Evolutionary conservation across 2,888 invertebrate species (phyloP), one percentile per base, ranked within the genome.

Genomic region (Eristalis intricaria): DNA sequence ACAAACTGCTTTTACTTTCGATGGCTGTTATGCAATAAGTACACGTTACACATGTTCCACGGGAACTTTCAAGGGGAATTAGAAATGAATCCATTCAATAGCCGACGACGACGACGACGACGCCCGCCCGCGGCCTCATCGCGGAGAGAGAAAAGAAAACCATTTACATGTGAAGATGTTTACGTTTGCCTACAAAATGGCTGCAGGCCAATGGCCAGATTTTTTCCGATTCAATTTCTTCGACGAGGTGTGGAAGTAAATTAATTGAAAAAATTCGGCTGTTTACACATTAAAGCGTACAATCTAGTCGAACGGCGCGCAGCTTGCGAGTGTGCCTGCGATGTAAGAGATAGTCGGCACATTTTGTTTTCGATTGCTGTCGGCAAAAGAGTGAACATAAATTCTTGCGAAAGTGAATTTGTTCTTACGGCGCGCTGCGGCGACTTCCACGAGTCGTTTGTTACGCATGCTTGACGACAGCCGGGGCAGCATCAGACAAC

Each of bases 1-100:
- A 32, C 32, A 32, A n/a, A n/a, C 64, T 58, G 64, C 78, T 70
- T 78, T 78, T 78, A 78, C 78, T 78, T 78, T 78, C 78, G 56
- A 70, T 77, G n/a, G 56, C 58, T 38, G 29, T 78, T 78, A 19
- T 56, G 70, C 40, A 78, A 70, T 38, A 43, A 60, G 56, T 23
- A 38, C 65, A 29, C n/a, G 60, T 32, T 63, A 63, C 35, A 63
- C 69, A 38, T 69, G 63, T 50, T 50, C 61, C 69, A 8, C 50
- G n/a, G 77, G 63, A 50, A 68, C 60, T 69, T 63, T 69, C 50
- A 56, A 69, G 35, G 61, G 64, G 56, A 65, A 74, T 35, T 29
- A 10, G 68, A 68, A 76, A 68, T 61, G 26, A 68, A 68, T 61
- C 26, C 40, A 1, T 58, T 58, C 32, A 26, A 65, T 23, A 8